Evolutionary conservation across 2,888 invertebrate genomes (phyloP).

Genomic region (Acleris emargana): DNA sequence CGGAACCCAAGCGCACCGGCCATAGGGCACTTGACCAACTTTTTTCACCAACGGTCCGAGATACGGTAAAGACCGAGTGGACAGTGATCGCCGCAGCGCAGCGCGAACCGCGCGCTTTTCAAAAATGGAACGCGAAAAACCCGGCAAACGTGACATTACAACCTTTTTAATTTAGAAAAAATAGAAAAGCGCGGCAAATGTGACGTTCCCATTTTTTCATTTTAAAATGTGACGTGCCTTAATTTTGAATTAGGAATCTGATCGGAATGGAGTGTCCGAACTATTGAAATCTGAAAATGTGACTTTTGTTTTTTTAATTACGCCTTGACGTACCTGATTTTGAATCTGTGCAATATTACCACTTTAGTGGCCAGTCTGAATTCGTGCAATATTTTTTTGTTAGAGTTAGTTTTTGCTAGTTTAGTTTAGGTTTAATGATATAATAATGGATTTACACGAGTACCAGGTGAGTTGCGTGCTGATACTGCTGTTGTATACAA

Average conservation of each 20-base stretch:
- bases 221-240: constrained; percentile 1
- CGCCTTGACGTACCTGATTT: constrained; percentile 43
- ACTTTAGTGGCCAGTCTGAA: constrained; percentile 72
- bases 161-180: constrained; percentile 32
- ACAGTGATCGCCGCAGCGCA: constrained; percentile 49
- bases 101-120: constrained; percentile 56
- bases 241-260: not conserved
- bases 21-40: constrained; percentile 34
- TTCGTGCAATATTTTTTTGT: constrained; percentile 68
- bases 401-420: constrained; percentile 49
- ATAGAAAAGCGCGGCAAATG: constrained; percentile 35
- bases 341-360: constrained; percentile 70
- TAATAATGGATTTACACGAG: constrained; percentile 75
- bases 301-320: constrained; percentile 38
- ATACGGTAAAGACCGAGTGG: constrained; percentile 47
- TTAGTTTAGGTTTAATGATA: constrained; percentile 45
- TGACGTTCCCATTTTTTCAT: constrained; percentile 38
- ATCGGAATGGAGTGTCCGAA: not conserved
- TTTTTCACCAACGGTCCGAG: constrained; percentile 34
- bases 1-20: constrained; percentile 27
- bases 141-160: constrained; percentile 42
- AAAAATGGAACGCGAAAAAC: constrained; percentile 48
- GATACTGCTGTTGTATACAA: constrained; percentile 20
- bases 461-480: constrained; percentile 68
- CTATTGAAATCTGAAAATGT: constrained; percentile 31